Evolutionary conservation across 2,113 vertebrate genomes (phyloP).

Genomic region (Myodes glareolus): DNA sequence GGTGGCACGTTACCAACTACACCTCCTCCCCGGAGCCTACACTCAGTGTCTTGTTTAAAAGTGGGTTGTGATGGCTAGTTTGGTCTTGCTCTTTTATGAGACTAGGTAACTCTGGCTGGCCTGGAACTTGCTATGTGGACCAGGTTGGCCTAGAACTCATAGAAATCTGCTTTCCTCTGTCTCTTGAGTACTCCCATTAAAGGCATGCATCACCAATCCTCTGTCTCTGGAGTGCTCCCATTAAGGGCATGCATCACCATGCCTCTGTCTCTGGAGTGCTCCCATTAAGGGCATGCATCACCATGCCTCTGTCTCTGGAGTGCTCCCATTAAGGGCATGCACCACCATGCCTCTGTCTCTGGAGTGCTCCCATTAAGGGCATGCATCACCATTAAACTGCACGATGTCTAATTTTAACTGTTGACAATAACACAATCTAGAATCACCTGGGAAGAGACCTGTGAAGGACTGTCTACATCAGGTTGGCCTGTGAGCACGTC

Average conservation of each 20-base stretch:
- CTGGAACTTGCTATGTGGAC: not conserved
- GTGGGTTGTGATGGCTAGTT: not conserved
- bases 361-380: not conserved
- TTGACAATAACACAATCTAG: not conserved
- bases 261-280: not conserved
- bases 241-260: not conserved
- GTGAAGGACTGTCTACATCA: not conserved
- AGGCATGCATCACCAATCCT: not conserved
- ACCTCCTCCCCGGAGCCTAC: not conserved
- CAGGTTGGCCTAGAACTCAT: not conserved
- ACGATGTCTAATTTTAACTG: not conserved
- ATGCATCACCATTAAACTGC: no score
- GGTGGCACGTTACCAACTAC: no score
- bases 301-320: not conserved
- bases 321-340: not conserved
- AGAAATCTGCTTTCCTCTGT: not conserved
- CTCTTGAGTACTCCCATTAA: not conserved
- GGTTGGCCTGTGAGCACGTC: not conserved
- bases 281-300: not conserved
- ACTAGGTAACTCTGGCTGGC: not conserved
- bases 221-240: not conserved
- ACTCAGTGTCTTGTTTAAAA: not conserved
- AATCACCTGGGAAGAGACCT: not conserved
- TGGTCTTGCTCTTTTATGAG: not conserved
- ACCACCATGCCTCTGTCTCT: no score